Base-by-base conservation (phyloP, 2,113 vertebrate genomes). In the Equus przewalskii region DNA sequence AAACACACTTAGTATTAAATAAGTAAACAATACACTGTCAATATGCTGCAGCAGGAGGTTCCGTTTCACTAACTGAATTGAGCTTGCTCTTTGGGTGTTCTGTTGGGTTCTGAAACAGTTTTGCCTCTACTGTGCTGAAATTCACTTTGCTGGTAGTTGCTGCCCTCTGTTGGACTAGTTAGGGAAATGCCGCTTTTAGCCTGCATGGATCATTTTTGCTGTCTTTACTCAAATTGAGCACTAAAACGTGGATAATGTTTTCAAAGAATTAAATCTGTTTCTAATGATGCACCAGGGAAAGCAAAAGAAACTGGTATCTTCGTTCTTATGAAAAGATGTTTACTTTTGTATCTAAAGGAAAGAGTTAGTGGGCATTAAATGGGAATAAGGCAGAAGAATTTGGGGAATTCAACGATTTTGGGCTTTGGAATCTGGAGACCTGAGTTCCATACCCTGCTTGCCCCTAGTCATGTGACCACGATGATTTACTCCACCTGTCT, bases 141-240 rank as follows among this genome's bases (percentile, higher is more conserved):
- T 87, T 97, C 5, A 2, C 13, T 97, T 95, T 96, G 83, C 58
- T 94, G 86, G 78, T 80, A 96, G 60, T 95, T 94, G 94, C 97
- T 97, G 97, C 98, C 98, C 98, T 98, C 98, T 98, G 64, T 93
- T 98, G 98, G 97, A 81, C 0, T 90, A 64, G 7, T 78, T 97
- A 65, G 79, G 54, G 30, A 97, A 97, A 65, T 94, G 76, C 73
- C 87, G 67, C 67, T 89, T 91, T 89, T 72, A 51, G 62, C 33
- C 69, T 91, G 70, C 24, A 4, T 70, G 36, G 1, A 44, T 95
- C 28, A 22, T 22, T 70, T 91, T n/a, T 54, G 1, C 22, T 56
- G 30, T 96, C 30, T 2, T 92, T 83, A 89, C 18, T 88, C 22
- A 93, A 93, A 92, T 69, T 18, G 12, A 84, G 14, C 11, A 67